phyloP scores from a whole-genome alignment of 2,113 vertebrate species.

The Campylomormyrus tamandua region DNA sequence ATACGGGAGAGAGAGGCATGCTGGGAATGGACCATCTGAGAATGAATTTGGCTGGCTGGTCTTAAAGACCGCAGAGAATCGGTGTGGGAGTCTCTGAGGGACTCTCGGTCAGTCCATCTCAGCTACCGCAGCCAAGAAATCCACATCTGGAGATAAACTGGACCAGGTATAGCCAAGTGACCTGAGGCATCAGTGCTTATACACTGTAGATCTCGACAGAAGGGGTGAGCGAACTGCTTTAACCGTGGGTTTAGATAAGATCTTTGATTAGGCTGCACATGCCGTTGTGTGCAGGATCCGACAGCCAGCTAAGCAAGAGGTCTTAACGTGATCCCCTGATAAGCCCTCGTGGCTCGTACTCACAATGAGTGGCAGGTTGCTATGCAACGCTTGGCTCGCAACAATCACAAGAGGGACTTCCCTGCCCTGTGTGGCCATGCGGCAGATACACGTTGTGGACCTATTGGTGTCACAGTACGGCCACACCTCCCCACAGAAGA shows the following conservation, averaged over 20 bases:
- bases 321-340: constrained; percentile 24
- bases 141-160: neutral
- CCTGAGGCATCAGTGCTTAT: neutral
- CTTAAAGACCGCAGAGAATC: neutral
- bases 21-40: neutral
- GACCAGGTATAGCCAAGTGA: neutral
- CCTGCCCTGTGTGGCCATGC: neutral
- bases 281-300: neutral
- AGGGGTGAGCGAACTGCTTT: neutral
- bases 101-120: neutral
- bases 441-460: neutral
- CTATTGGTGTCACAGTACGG: neutral
- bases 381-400: constrained; percentile 20
- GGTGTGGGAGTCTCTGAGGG: neutral
- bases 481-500: neutral
- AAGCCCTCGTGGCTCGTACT: neutral
- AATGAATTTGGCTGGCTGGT: neutral
- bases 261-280: constrained; percentile 10
- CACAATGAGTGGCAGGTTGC: constrained; percentile 9
- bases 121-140: neutral
- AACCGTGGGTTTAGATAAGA: neutral
- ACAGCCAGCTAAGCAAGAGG: neutral
- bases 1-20: neutral
- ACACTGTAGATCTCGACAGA: neutral
- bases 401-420: neutral